These are phyloP conservation scores for Rhynchophorus ferrugineus DNA, from an alignment of 1,140 invertebrate species.

Conservation along the genomic window DNA sequence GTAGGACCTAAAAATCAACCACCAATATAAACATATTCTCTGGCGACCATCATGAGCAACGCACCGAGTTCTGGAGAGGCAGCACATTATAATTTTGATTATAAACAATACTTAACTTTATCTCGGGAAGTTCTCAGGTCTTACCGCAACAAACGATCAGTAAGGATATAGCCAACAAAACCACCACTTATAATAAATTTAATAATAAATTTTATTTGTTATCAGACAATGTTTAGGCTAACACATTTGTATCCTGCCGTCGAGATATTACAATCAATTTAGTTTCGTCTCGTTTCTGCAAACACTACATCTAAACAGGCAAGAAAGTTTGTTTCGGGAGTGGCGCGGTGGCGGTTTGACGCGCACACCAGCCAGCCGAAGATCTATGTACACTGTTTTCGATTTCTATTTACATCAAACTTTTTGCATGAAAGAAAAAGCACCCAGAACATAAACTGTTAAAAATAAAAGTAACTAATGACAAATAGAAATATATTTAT, in stretches of 20 bases:
- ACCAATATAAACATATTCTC: too few relatives aligned
- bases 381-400: too few relatives aligned
- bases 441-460: constrained; percentile 2
- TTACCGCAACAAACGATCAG: constrained; percentile 33
- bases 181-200: constrained; percentile 36
- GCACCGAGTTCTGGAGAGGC: too few relatives aligned
- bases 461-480: constrained; percentile 33
- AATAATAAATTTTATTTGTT: constrained; percentile 37
- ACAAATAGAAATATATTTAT: constrained; percentile 39
- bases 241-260: constrained; percentile 26
- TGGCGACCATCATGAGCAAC: too few relatives aligned
- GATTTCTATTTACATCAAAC: too few relatives aligned
- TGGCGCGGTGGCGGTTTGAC: too few relatives aligned
- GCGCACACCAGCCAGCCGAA: too few relatives aligned
- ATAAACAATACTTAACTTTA: too few relatives aligned
- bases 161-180: constrained; percentile 20
- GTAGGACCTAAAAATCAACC: constrained; percentile 37
- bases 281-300: constrained; percentile 13
- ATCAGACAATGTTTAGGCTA: constrained; percentile 28
- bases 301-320: constrained; percentile 33
- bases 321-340: constrained; percentile 16
- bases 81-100: too few relatives aligned
- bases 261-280: constrained; percentile 14
- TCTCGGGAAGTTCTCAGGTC: too few relatives aligned
- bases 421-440: too few relatives aligned